phyloP scores from a whole-genome alignment of 2,797 vertebrate genomes.

The Orientallactaga sibirica region DNA sequence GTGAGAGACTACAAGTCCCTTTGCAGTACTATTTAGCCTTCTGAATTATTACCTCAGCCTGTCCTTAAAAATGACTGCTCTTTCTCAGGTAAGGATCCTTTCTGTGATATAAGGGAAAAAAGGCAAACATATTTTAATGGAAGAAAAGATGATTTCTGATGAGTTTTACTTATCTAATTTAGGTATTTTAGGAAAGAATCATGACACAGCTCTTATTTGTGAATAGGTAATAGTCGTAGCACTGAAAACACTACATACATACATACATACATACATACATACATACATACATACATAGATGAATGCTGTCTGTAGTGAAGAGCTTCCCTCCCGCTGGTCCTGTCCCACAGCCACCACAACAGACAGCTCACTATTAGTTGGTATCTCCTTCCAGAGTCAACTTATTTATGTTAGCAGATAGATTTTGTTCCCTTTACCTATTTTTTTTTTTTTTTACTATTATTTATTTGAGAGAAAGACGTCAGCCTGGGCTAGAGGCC shows the following conservation, averaged over 20 bases:
- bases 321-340: neutral
- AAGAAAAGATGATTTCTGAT: constrained; percentile 56
- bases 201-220: constrained; percentile 24
- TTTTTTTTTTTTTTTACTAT: neutral
- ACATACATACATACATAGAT: constrained; percentile 35
- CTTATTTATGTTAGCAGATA: constrained; percentile 30
- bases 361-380: neutral
- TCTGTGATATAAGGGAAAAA: constrained; percentile 64
- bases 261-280: constrained; percentile 28
- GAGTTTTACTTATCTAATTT: constrained; percentile 42
- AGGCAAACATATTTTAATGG: constrained; percentile 62
- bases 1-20: neutral
- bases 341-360: constrained; percentile 27
- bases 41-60: constrained; percentile 71
- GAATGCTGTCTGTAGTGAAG: neutral
- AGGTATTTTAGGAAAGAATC: constrained; percentile 55
- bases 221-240: constrained; percentile 6
- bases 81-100: constrained; percentile 72
- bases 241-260: neutral
- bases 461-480: no score
- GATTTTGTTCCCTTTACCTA: constrained; percentile 3
- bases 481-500: no score
- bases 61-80: constrained; percentile 71
- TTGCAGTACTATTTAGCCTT: constrained; percentile 39
- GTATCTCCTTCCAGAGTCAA: neutral